phyloP scores from a whole-genome alignment of 2,113 vertebrate species.

The Alexandromys fortis region DNA sequence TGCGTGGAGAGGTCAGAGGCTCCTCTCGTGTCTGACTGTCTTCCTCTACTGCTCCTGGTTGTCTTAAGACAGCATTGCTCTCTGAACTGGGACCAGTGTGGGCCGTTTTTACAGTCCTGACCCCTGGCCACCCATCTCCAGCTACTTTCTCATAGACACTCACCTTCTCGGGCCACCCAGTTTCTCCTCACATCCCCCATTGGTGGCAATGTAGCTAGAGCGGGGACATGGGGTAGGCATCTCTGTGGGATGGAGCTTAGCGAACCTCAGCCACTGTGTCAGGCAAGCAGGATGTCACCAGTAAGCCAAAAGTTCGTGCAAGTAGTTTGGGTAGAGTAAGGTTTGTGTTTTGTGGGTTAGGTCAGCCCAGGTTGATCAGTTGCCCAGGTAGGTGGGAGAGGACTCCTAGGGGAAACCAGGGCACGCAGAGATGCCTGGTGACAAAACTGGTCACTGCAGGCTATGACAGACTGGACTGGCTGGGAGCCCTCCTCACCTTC shows the following conservation, averaged over 20 bases:
- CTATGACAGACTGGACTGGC: fast-evolving
- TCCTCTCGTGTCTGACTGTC: background rate
- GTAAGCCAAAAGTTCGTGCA: fast-evolving
- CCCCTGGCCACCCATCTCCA: background rate
- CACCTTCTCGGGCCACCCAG: background rate
- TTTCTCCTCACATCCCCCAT: background rate
- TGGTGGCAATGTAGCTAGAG: background rate
- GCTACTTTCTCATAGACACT: background rate
- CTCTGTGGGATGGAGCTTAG: no score
- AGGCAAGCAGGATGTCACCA: background rate
- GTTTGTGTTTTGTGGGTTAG: background rate
- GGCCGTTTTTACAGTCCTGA: background rate
- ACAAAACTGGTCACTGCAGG: background rate
- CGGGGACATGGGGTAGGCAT: fast-evolving
- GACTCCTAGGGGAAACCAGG: background rate
- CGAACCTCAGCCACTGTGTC: no score
- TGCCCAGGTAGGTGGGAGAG: background rate
- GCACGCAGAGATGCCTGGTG: background rate
- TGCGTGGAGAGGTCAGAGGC: background rate
- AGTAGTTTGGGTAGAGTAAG: background rate
- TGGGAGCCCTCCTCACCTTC: background rate
- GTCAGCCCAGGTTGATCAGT: background rate
- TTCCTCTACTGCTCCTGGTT: background rate
- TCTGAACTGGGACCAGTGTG: background rate
- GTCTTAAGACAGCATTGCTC: background rate